Evolutionary conservation across 2,113 vertebrate species (phyloP).

Genomic region (Pseudopipra pipra): DNA sequence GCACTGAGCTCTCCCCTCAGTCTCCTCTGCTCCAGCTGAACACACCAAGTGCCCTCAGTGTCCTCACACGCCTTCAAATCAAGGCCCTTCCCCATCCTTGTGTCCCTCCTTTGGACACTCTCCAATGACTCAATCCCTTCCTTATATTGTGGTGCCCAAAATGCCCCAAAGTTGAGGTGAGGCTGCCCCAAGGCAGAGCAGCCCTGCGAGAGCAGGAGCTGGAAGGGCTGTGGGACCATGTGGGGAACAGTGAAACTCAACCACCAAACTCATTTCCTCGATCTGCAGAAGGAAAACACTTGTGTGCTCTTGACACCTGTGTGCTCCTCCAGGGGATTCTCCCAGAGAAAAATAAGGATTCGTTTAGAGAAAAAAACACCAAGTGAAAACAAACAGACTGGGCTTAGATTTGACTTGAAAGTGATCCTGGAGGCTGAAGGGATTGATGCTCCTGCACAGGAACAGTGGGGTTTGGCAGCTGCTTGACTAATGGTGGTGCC

Average conservation of each 20-base stretch:
- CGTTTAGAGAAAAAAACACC: not conserved
- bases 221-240: fast-evolving
- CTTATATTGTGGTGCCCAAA: not conserved
- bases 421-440: not conserved
- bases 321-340: not conserved
- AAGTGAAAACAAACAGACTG: not conserved
- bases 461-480: not conserved
- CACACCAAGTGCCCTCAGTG: not conserved
- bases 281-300: not conserved
- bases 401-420: not conserved
- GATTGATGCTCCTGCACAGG: not conserved
- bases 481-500: not conserved
- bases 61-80: not conserved
- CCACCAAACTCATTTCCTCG: not conserved
- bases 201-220: not conserved
- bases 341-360: not conserved
- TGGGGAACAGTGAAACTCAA: not conserved
- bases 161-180: not conserved
- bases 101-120: not conserved
- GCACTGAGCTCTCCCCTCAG: not conserved
- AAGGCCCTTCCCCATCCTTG: not conserved
- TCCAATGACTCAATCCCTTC: not conserved
- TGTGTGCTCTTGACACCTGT: not conserved
- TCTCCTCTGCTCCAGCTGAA: not conserved
- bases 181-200: fast-evolving